Base-by-base conservation (phyloP, 2,797 vertebrate genomes). In the Argya squamiceps region DNA sequence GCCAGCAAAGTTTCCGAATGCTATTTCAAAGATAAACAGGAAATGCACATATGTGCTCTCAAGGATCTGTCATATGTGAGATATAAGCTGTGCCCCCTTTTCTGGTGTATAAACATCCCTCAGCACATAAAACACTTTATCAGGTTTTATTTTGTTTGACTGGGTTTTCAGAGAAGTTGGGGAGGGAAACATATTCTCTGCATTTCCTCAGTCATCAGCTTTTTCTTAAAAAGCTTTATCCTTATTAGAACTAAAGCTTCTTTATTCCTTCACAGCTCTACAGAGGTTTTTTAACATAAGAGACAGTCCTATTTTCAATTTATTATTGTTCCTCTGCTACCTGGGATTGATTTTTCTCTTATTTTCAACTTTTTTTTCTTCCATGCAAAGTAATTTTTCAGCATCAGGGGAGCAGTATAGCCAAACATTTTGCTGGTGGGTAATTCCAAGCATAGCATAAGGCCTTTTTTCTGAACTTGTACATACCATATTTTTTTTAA, bases 211-310 rank as follows among this genome's bases (percentile, higher is more conserved):
- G 32, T 34, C 32, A 59, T 59, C 73, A 90, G 10, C 21, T 37
- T 84, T 92, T 81, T 69, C 79, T 65, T 67, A 60, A 78, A 95
- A 78, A 88, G 39, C 2, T 88, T 95, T 90, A 82, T 78, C 63
- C 82, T 86, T 78, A 73, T 84, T 92, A 92, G 70, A 63, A 76
- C 20, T 88, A 93, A 94, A 91, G 50, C 69, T 73, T 68, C 91
- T 89, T 95, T 91, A 86, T 81, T 70, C 10, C 27, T 89, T 36
- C 47, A 86, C 17, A 81, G 62, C 58, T 68, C 53, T 73, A 15
- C 49, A 56, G 65, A 88, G n/a, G 8, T 77, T 91, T 91, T 55
- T 80, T 84, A 88, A 44, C 44, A 26, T 39, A 73, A 69, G 16
- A 84, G 36, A 62, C 27, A 37, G 65, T 27, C n/a, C 2, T 80